A percentile compares a stretch with the other conserved stretches of the same genome.
Conservation (phyloP, 2,797 vertebrate genomes). For the Lerista edwardsae region DNA sequence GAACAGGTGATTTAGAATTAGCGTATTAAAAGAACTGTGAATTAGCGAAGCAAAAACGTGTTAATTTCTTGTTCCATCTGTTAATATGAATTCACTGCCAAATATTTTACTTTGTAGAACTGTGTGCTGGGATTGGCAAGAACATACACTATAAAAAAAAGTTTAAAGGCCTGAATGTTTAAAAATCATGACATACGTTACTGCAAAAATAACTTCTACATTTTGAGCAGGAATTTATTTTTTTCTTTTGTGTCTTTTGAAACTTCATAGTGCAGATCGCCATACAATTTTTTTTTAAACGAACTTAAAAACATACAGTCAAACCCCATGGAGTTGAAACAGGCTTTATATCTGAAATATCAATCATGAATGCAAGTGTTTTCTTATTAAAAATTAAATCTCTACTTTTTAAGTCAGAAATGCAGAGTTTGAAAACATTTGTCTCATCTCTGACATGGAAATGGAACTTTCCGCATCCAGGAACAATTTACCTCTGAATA, state of each 20-base stretch:
- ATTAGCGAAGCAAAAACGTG: constrained; percentile 96
- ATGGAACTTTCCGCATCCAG: background rate
- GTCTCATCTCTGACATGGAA: background rate
- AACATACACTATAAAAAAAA: constrained; percentile 86
- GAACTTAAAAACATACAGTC: constrained; percentile 62
- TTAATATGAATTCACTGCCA: constrained; percentile 99
- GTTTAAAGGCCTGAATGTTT: constrained; percentile 87
- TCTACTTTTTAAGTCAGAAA: constrained; percentile 32
- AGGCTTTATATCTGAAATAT: constrained; percentile 67
- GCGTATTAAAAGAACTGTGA: constrained; percentile 94
- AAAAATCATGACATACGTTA: constrained; percentile 87
- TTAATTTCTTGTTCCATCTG: constrained; percentile 99
- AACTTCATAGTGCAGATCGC: constrained; percentile 74
- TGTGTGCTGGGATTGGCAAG: constrained; percentile 88
- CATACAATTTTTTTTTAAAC: constrained; percentile 63
- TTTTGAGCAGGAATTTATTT: constrained; percentile 76
- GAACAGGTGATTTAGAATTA: constrained; percentile 90
- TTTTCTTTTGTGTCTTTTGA: constrained; percentile 81
- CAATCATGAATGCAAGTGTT: constrained; percentile 56
- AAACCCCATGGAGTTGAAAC: constrained; percentile 70
- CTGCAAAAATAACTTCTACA: constrained; percentile 85
- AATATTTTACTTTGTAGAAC: constrained; percentile 92
- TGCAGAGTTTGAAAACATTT: background rate
- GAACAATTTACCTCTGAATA: background rate
- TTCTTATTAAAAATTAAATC: constrained; percentile 55